These are phyloP conservation scores for Strigamia transsilvanica DNA, from an alignment of 2,888 invertebrate species.

Conservation along the genomic window DNA sequence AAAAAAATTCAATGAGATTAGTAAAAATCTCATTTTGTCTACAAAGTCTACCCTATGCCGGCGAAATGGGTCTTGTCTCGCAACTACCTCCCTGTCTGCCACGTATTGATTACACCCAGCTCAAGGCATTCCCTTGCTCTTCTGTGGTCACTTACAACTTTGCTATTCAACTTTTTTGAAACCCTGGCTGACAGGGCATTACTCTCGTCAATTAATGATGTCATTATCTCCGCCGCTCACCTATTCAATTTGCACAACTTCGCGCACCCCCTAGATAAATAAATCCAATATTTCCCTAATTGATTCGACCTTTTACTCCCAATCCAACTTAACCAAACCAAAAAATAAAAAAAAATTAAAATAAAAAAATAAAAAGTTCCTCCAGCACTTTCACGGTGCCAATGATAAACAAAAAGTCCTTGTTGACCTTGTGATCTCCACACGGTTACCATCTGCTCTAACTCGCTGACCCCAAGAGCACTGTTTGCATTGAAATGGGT, in stretches of 20 bases:
- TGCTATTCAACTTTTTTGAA: conserved; percentile 34
- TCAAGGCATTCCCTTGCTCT: conserved; percentile 41
- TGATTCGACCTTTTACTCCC: background rate
- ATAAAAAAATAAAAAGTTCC: too few relatives aligned
- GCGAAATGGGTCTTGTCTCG: conserved; percentile 6
- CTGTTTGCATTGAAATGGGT: conserved; percentile 32
- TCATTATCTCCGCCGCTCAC: background rate
- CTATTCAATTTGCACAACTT: background rate
- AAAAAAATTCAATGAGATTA: conserved; percentile 11
- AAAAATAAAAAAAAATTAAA: too few relatives aligned
- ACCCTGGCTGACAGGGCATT: background rate
- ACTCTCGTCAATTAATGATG: conserved; percentile 35
- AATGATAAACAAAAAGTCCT: conserved; percentile 44
- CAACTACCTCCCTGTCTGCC: conserved; percentile 36
- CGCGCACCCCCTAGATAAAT: too few relatives aligned
- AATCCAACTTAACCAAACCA: too few relatives aligned
- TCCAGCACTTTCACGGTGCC: background rate
- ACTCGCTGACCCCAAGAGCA: conserved; percentile 40
- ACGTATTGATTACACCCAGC: conserved; percentile 37
- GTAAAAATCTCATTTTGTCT: conserved; percentile 35
- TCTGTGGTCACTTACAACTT: conserved; percentile 35
- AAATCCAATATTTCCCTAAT: background rate
- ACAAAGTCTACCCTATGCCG: background rate
- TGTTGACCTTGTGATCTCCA: conserved; percentile 15
- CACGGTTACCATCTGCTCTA: conserved; percentile 33